phyloP scores from a whole-genome alignment of 2,888 invertebrate genomes.

The Magallana nippona region DNA sequence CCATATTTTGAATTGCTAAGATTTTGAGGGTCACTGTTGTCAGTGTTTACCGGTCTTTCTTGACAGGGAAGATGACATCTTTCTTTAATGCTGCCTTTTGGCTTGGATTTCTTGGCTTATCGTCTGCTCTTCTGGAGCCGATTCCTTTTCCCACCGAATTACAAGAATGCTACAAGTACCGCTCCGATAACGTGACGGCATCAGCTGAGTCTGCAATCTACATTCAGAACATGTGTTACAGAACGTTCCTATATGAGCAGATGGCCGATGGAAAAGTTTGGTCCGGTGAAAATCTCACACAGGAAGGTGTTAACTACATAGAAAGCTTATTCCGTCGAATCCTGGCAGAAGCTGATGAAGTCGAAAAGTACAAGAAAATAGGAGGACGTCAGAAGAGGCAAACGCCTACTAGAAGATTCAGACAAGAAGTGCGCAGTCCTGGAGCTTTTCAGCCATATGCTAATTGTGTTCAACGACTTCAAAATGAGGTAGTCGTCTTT shows the following conservation, averaged over 20 bases:
- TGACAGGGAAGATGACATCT: too few species aligned
- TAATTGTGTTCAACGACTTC: not conserved
- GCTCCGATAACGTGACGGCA: slow-evolving; percentile 13
- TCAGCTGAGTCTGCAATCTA: not conserved
- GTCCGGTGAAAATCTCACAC: slow-evolving; percentile 41
- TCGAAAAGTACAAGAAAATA: not conserved
- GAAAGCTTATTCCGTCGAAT: slow-evolving; percentile 41
- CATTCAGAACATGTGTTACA: slow-evolving; percentile 28
- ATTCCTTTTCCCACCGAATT: slow-evolving; percentile 19
- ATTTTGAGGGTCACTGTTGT: too few species aligned
- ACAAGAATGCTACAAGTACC: slow-evolving; percentile 35
- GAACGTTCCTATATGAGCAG: not conserved
- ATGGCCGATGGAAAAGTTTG: slow-evolving; percentile 22
- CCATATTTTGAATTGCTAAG: too few species aligned
- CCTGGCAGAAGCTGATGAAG: slow-evolving; percentile 1
- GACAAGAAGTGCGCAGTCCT: slow-evolving; percentile 38
- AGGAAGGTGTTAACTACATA: slow-evolving; percentile 41
- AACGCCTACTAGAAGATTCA: not conserved
- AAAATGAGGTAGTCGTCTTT: not conserved
- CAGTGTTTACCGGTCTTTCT: too few species aligned
- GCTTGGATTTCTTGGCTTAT: not conserved
- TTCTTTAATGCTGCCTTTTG: too few species aligned
- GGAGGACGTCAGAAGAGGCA: slow-evolving; percentile 34
- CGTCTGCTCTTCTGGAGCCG: slow-evolving; percentile 22
- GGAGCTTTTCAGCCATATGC: not conserved